Percentiles rank a stretch among this genome's conserved stretches.
These are phyloP conservation scores for Dinoponera quadriceps DNA, from an alignment of 1,140 invertebrate genomes.

Conservation along the genomic window DNA sequence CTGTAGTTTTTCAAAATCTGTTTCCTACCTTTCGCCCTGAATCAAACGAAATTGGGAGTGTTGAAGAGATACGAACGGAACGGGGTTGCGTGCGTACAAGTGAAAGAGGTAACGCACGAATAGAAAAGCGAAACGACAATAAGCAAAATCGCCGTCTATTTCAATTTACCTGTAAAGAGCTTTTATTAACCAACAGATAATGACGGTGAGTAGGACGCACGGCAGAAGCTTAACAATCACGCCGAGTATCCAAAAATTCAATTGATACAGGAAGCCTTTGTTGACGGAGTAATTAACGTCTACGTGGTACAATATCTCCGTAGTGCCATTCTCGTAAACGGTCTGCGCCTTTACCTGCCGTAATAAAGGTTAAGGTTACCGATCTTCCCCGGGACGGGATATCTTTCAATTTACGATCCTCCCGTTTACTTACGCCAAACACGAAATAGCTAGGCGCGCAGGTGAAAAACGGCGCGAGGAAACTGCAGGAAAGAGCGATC, in stretches of 20 bases:
- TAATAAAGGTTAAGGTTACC: neutral
- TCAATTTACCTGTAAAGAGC: conserved; percentile 86
- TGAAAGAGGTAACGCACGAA: no score
- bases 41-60: neutral
- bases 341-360: conserved; percentile 72
- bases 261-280: conserved; percentile 87
- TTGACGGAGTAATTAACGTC: conserved; percentile 77
- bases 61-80: neutral
- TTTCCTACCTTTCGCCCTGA: conserved; percentile 89
- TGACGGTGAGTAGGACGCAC: conserved; percentile 92
- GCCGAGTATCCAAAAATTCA: conserved; percentile 95
- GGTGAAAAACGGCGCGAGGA: conserved; percentile 90
- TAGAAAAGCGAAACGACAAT: no score
- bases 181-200: conserved; percentile 92
- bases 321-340: conserved; percentile 69
- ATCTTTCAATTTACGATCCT: no score
- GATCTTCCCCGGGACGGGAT: no score
- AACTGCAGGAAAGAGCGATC: conserved; percentile 90
- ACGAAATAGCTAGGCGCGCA: conserved; percentile 93
- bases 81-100: neutral
- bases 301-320: conserved; percentile 75
- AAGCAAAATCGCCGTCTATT: conserved; percentile 3
- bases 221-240: conserved; percentile 95
- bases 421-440: conserved; percentile 85
- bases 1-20: conserved; percentile 89